phyloP scores from a whole-genome alignment of 2,113 vertebrate species.

The Catharus fuscescens region DNA sequence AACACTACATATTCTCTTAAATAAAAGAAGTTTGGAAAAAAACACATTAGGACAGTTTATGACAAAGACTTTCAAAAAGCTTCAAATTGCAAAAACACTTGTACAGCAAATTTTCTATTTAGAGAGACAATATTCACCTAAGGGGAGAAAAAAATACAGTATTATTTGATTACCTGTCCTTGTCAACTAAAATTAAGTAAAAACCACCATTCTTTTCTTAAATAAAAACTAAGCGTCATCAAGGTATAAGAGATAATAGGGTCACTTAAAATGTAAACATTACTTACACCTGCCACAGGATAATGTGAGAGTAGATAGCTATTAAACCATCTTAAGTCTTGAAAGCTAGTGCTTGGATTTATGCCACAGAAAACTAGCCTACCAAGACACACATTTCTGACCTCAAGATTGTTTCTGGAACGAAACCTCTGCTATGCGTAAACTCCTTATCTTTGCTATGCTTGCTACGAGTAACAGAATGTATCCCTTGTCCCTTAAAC shows the following conservation, averaged over 20 bases:
- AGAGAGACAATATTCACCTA: background rate
- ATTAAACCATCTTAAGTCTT: conserved; percentile 13
- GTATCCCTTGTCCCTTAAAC: background rate
- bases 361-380: background rate
- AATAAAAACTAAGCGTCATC: background rate
- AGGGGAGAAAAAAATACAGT: background rate
- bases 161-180: background rate
- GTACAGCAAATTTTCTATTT: background rate
- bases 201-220: background rate
- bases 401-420: background rate
- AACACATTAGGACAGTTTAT: background rate
- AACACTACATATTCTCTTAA: background rate
- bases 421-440: background rate
- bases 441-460: background rate
- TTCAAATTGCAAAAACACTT: background rate
- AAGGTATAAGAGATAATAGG: background rate
- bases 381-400: background rate
- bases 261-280: conserved; percentile 24
- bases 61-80: background rate
- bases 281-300: background rate
- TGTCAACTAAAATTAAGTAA: background rate
- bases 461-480: background rate
- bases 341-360: conserved; percentile 3
- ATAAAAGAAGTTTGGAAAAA: background rate
- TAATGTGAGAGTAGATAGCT: background rate